Base-by-base conservation (phyloP, 2,113 vertebrate species). In the Tautogolabrus adspersus region DNA sequence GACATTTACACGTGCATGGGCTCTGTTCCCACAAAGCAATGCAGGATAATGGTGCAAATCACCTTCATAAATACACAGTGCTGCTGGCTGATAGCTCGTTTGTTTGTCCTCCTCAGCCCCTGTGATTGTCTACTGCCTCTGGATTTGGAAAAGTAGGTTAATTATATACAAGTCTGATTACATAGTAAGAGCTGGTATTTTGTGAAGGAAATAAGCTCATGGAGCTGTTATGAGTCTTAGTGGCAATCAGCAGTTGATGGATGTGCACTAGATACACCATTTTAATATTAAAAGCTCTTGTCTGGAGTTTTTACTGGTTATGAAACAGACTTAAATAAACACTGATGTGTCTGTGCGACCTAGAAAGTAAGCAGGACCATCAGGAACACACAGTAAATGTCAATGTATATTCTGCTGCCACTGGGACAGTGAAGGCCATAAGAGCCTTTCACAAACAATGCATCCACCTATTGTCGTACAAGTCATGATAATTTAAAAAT, bases 101-200 rank as follows among this genome's bases (percentile, higher is more conserved):
- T 51, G 23, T 37, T 19, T 40, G 13, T 37, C 26, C 22, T 49
- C n/a, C n/a, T 34, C 66, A 55, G 15, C 47, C 72, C 61, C n/a
- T 42, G 54, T 52, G 22, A 56, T 26, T 52, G 12, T 19, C 18
- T 46, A 18, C 10, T 34, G 52, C 49, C 40, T 37, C 51, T 59
- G 52, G 13, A 58, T 76, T 22, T 69, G 5, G 49, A 56, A 58
- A 78, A 59, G 66, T 81, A 12, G 55, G 74, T 61, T 81, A 51
- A 61, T 81, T 42, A 70, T 5, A 66, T 66, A 51, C 46, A 60
- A 44, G 49, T 42, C 8, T 21, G 8, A 42, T 9, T 55, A 26
- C 30, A 30, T 8, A 51, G 18, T 8, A 56, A 46, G 56, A 76
- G 23, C 8, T 56, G 34, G 0, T 34, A 42, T 38, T 62, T 23